Evolutionary conservation across 2,888 invertebrate species (phyloP), one percentile per base, ranked within the genome.

Genomic region (Drosophila stalkeri): DNA sequence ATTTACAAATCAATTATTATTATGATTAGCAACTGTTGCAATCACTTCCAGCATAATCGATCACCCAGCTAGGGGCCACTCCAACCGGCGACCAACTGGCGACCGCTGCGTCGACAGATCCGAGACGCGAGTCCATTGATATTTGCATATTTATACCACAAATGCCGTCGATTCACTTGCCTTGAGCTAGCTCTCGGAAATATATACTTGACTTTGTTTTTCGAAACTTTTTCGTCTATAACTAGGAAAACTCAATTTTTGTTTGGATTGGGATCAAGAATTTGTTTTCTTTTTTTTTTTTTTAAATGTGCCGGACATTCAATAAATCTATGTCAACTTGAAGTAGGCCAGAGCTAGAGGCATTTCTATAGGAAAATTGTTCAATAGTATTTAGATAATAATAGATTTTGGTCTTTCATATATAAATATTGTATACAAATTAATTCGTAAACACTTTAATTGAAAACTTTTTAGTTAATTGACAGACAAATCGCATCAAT

Each of bases 1-100:
- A 89, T 89, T 87, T 87, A 89, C 88, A 81, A 87, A 87, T 81
- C 90, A 87, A 86, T 89, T 86, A 85, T 67, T 67, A 49, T 79
- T 80, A 63, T 89, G 82, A 86, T 85, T 82, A 79, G 82, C 69
- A 63, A 64, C 72, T 74, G 79, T 69, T 43, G 60, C 75, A 67
- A 64, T 64, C 75, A 74, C 78, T 86, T 88, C 86, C 89, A 86
- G 80, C 74, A 86, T 83, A 86, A 86, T 86, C 86, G 86, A 86
- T 86, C 86, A 86, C 84, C 72, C 86, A 83, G 89, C 68, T 77
- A 77, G 86, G 81, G 86, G 68, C 70, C 71, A 66, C 65, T 63
- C 68, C 66, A 61, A 51, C 27, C 56, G 72, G 80, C 72, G 72
- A 75, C 72, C 59, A 60, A 56, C 51, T 75, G 77, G 68, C 77